phyloP scores from a whole-genome alignment of 2,888 invertebrate species.

The Amiota communis region DNA sequence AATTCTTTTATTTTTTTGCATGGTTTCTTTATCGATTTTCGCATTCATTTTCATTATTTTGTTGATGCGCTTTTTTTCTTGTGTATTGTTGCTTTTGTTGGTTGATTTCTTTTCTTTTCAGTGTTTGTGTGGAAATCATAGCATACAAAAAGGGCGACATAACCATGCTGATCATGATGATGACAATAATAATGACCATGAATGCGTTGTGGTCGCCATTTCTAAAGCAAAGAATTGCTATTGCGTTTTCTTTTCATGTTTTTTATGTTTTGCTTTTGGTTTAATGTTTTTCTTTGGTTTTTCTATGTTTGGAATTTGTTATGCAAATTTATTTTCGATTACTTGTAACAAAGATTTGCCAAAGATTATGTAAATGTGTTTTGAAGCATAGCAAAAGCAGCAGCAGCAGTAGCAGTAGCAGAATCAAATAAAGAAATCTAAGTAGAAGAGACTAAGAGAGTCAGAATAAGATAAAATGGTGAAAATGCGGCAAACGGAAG shows the following conservation, averaged over 20 bases:
- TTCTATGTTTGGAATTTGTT: constrained; percentile 53
- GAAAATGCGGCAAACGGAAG: constrained; percentile 1
- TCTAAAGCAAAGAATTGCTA: neutral
- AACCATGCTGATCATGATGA: neutral
- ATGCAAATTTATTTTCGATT: constrained; percentile 68
- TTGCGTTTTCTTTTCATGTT: neutral
- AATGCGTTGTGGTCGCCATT: constrained; percentile 11
- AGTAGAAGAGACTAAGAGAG: too few relatives aligned
- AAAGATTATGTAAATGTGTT: constrained; percentile 62
- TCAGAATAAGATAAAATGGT: neutral
- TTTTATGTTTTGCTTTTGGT: neutral
- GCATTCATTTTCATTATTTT: constrained; percentile 28
- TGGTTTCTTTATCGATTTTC: constrained; percentile 3
- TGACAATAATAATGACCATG: neutral
- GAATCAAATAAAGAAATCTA: neutral
- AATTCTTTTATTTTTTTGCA: constrained; percentile 13
- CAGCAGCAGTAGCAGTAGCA: neutral
- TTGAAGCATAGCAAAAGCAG: constrained; percentile 35
- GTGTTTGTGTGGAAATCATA: constrained; percentile 2
- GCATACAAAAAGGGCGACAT: constrained; percentile 19
- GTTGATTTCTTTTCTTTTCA: neutral
- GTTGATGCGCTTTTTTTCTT: neutral
- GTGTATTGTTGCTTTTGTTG: neutral
- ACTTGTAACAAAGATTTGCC: constrained; percentile 67
- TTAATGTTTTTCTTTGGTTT: too few relatives aligned